Percentiles rank a stretch among this genome's conserved stretches.
These are phyloP conservation scores for Zelostemma sp. DNA, from an alignment of 1,140 invertebrate species.

Conservation along the genomic window DNA sequence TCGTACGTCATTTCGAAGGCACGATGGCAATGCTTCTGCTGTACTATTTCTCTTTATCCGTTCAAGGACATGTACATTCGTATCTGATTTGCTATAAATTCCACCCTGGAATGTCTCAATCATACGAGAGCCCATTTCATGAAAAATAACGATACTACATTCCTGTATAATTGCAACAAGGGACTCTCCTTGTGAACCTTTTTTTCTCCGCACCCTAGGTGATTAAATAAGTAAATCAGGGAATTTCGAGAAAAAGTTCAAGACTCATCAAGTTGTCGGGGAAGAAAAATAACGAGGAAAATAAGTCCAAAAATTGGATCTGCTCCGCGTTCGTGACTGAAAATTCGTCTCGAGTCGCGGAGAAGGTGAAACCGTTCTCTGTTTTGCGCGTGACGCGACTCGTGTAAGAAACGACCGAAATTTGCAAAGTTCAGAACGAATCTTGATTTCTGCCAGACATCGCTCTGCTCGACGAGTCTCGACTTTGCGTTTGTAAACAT, in stretches of 20 bases:
- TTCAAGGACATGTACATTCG: constrained; percentile 9
- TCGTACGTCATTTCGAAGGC: constrained; percentile 5
- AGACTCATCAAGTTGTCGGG: constrained; percentile 29
- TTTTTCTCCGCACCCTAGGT: too few species aligned
- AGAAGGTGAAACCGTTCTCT: constrained; percentile 12
- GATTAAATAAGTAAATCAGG: constrained; percentile 19
- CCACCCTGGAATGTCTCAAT: constrained; percentile 17
- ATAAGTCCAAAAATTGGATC: constrained; percentile 16
- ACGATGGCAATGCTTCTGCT: not conserved
- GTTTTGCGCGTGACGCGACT: constrained; percentile 11
- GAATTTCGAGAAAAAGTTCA: constrained; percentile 26
- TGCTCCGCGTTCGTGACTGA: not conserved
- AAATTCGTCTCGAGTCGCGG: constrained; percentile 5
- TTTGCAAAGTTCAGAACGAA: constrained; percentile 12
- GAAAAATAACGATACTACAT: too few species aligned
- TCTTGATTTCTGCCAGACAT: constrained; percentile 7
- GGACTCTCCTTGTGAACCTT: too few species aligned
- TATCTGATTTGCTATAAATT: constrained; percentile 14
- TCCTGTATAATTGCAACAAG: too few species aligned
- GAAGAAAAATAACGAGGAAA: constrained; percentile 7
- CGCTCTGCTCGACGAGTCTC: constrained; percentile 42
- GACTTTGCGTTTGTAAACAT: constrained; percentile 55
- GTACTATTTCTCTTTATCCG: constrained; percentile 7
- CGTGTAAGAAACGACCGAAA: constrained; percentile 9
- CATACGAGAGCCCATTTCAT: too few species aligned